Conservation (phyloP, 2,797 vertebrate species). For the Threskiornis aethiopicus region DNA sequence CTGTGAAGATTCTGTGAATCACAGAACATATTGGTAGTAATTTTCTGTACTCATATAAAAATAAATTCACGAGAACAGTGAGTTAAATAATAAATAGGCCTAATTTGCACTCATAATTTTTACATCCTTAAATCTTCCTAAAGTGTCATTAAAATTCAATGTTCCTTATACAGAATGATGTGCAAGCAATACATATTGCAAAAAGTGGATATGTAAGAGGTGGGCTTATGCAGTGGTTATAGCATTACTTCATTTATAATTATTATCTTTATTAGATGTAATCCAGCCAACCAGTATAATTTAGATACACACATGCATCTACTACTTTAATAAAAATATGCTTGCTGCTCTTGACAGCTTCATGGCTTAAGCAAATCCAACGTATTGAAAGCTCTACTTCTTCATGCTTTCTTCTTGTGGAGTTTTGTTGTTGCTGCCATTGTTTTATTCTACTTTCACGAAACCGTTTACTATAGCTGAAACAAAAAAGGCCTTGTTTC, state of each 20-base stretch:
- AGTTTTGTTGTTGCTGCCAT: not conserved
- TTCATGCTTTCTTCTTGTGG: not conserved
- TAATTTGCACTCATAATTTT: not conserved
- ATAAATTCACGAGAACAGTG: not conserved
- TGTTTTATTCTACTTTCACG: not conserved
- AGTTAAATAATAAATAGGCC: slow-evolving; percentile 3
- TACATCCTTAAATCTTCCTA: not conserved
- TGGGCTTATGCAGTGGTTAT: not conserved
- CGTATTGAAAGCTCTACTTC: not conserved
- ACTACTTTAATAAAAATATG: not conserved
- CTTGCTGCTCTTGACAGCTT: not conserved
- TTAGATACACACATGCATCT: not conserved
- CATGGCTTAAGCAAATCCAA: not conserved
- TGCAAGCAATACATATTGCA: not conserved
- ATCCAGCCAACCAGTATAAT: not conserved
- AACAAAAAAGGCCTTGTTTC: not conserved
- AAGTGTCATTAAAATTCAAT: not conserved
- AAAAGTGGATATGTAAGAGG: not conserved
- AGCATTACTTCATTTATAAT: not conserved
- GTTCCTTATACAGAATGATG: not conserved
- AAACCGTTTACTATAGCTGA: not conserved
- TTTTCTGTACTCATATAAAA: not conserved
- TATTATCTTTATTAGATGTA: not conserved
- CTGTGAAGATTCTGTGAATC: not conserved
- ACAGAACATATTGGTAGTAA: not conserved